phyloP scores from a whole-genome alignment of 2,797 vertebrate species.

The Helicolenus hilgendorfi region DNA sequence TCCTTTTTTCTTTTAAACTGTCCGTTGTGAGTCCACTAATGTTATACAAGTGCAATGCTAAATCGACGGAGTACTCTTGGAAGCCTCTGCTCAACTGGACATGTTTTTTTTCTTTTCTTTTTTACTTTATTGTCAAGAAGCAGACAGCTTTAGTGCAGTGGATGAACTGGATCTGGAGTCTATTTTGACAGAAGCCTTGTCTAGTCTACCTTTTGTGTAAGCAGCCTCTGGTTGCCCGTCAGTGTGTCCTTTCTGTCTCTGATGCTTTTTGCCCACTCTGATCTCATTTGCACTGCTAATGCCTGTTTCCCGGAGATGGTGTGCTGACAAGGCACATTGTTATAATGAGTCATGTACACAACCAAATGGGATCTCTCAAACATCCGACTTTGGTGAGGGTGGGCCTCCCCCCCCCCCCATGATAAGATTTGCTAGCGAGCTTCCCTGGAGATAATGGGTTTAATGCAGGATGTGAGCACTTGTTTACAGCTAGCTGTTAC shows the following conservation, averaged over 20 bases:
- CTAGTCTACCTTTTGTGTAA: background rate
- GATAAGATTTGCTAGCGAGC: constrained; percentile 66
- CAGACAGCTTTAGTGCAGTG: background rate
- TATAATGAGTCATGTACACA: constrained; percentile 82
- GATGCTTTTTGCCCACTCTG: constrained; percentile 61
- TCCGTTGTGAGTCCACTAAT: background rate
- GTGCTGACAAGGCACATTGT: constrained; percentile 68
- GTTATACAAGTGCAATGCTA: background rate
- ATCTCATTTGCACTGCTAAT: constrained; percentile 79
- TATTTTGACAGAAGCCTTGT: background rate
- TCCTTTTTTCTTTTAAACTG: background rate
- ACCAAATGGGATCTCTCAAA: constrained; percentile 75
- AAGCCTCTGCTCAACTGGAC: background rate
- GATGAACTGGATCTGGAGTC: background rate
- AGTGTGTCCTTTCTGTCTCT: constrained; percentile 56
- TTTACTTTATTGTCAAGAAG: background rate
- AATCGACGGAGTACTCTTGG: too few relatives aligned
- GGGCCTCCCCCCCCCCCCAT: background rate
- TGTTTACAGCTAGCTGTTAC: constrained; percentile 54
- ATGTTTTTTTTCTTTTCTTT: background rate
- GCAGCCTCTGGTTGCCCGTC: constrained; percentile 40
- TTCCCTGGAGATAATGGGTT: constrained; percentile 53
- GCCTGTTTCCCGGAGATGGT: constrained; percentile 66
- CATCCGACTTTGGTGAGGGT: constrained; percentile 38
- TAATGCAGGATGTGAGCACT: constrained; percentile 57